Base-by-base conservation (phyloP, 2,113 vertebrate species). In the Chaetodon trifascialis region DNA sequence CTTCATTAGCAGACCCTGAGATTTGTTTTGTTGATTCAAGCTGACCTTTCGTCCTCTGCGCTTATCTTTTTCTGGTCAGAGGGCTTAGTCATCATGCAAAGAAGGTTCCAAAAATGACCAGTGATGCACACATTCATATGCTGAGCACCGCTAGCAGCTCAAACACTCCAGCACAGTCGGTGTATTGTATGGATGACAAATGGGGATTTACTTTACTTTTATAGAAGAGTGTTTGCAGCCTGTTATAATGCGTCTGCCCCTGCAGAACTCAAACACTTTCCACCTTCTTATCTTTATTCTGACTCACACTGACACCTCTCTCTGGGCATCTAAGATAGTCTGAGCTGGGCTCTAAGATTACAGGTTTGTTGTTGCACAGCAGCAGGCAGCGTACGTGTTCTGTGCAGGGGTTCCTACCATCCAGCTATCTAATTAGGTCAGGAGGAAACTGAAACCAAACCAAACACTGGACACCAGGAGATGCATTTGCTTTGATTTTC, bases 291-390 rank as follows among this genome's bases (percentile, higher is more conserved):
- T 79, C 42, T 80, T 19, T 7, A 19, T 7, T 8, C n/a, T 30
- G n/a, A 14, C 46, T 64, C 21, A 56, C 49, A 46, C 46, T 21
- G 59, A 38, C 19, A 21, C 59, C 19, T 62, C 51, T 67, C 17
- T 80, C 30, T 67, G 56, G 36, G 23, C 17, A n/a, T 21, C 16
- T 5, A 21, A 60, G 56, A 66, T 72, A 65, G 76, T 58, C 51
- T 17, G 44, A 86, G 54, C 86, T 69, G 67, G 23, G 30, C 46
- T 90, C 54, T 82, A 56, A 88, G 79, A 75, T 86, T 84, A 79
- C 79, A 60, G 21, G 70, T 84, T 70, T 70, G 73, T 54, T 83
- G 64, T 82, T 42, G 54, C 60, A 36, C 49, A 67, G 58, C 64
- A 49, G 51, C 17, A 55, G 38, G 59, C 42, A 14, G 42, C n/a